A percentile compares a stretch with the other conserved stretches of the same genome.
These are phyloP conservation scores for Brachionus paranguensis DNA, from an alignment of 1,140 invertebrate species.

Conservation along the genomic window DNA sequence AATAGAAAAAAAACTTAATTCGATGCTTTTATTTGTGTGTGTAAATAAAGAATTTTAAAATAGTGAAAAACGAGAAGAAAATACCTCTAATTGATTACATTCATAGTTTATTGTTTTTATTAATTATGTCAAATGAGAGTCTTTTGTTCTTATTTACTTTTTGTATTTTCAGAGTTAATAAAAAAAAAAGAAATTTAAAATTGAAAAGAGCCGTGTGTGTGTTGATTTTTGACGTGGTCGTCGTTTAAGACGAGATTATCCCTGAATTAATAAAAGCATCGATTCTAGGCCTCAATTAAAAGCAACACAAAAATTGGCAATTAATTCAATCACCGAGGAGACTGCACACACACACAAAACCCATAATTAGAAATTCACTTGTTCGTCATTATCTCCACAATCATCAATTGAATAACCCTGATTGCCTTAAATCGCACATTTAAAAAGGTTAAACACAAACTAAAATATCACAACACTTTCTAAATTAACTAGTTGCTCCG, in stretches of 20 bases:
- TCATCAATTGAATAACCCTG: not conserved
- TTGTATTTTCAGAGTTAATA: conserved; percentile 14
- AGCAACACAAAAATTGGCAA: not conserved
- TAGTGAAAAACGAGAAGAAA: not conserved
- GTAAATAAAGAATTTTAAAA: conserved; percentile 35
- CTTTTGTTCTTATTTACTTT: not conserved
- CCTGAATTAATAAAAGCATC: not conserved
- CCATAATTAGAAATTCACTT: not conserved
- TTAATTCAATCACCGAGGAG: not conserved
- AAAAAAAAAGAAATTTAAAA: not conserved
- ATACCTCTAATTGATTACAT: conserved; percentile 28
- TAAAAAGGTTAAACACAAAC: not conserved
- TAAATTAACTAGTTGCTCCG: not conserved
- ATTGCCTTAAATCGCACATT: not conserved
- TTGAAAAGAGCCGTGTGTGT: not conserved
- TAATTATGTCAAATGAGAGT: conserved; percentile 31
- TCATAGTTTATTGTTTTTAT: conserved; percentile 13
- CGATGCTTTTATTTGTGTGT: not conserved
- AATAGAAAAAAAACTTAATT: not conserved
- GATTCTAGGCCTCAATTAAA: not conserved
- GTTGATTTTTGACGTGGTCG: not conserved
- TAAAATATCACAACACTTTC: not conserved
- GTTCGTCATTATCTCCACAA: not conserved
- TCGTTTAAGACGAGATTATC: not conserved
- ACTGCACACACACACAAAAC: not conserved